Conservation (phyloP, 2,888 invertebrate species). For the Balanococcus diminutus region DNA sequence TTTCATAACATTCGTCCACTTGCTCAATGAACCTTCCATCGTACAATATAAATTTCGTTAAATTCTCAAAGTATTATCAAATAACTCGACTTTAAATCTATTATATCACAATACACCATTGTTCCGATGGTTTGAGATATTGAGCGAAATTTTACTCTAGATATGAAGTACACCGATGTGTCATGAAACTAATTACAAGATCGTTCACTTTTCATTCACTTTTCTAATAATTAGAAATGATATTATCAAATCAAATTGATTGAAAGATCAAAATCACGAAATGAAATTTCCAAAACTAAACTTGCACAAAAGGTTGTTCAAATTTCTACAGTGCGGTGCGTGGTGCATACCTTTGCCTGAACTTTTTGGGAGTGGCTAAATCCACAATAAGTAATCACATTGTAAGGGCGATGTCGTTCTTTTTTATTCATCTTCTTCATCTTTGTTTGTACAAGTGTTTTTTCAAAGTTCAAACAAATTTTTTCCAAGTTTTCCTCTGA, state of each 20-base stretch:
- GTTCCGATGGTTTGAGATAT: background rate
- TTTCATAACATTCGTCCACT: constrained; percentile 98
- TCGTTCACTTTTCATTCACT: background rate
- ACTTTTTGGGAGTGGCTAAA: no score
- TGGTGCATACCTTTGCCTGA: background rate
- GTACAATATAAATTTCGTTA: background rate
- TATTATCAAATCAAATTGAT: constrained; percentile 11
- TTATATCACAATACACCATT: constrained; percentile 14
- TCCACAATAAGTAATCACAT: no score
- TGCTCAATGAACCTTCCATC: constrained; percentile 93
- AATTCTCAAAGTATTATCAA: background rate
- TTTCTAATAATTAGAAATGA: background rate
- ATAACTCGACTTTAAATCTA: background rate
- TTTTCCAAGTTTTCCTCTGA: no score
- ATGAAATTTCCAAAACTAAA: background rate
- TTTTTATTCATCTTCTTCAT: no score
- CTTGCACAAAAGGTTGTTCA: background rate
- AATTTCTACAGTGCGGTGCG: background rate
- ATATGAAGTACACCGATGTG: background rate
- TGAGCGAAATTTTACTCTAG: background rate
- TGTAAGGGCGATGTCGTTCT: no score
- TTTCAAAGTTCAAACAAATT: no score
- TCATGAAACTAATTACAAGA: background rate
- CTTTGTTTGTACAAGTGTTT: no score
- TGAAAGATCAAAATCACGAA: background rate